phyloP scores from a whole-genome alignment of 2,797 vertebrate genomes.

The Antennarius maculatus region DNA sequence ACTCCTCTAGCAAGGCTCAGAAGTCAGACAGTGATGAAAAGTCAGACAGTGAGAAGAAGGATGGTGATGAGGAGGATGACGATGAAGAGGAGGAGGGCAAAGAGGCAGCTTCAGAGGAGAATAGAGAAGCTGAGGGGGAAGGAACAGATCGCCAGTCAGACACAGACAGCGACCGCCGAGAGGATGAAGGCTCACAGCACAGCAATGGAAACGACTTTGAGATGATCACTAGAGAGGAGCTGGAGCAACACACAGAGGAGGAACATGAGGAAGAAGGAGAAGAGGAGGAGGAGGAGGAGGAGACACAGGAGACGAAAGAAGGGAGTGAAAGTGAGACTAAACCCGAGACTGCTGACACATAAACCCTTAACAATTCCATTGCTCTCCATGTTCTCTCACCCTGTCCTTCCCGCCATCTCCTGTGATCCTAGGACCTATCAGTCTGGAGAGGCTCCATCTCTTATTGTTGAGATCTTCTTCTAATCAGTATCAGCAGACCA shows the following conservation, averaged over 20 bases:
- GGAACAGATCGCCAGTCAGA: slow-evolving; percentile 89
- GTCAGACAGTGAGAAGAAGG: slow-evolving; percentile 94
- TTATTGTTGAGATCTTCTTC: slow-evolving; percentile 83
- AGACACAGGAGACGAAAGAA: slow-evolving; percentile 77
- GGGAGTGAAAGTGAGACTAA: slow-evolving; percentile 74
- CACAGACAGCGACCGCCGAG: slow-evolving; percentile 95
- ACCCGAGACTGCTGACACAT: slow-evolving; percentile 87
- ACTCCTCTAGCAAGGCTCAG: slow-evolving; percentile 81
- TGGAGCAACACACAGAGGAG: slow-evolving; percentile 97
- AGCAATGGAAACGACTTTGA: slow-evolving; percentile 99
- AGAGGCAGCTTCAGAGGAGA: slow-evolving; percentile 71
- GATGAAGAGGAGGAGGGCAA: slow-evolving; percentile 80
- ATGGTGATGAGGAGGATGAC: slow-evolving; percentile 80
- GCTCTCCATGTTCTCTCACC: slow-evolving; percentile 44
- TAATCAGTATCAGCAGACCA: slow-evolving; percentile 32
- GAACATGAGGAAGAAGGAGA: slow-evolving; percentile 85
- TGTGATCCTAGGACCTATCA: slow-evolving; percentile 70
- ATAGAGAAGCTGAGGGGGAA: slow-evolving; percentile 74
- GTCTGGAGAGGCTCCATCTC: slow-evolving; percentile 79
- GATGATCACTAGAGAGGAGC: slow-evolving; percentile 99
- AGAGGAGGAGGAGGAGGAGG: slow-evolving; percentile 84
- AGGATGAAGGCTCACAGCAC: slow-evolving; percentile 97
- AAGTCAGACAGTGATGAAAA: slow-evolving; percentile 95
- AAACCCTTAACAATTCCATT: slow-evolving; percentile 76
- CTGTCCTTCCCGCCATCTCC: slow-evolving; percentile 42